phyloP scores from a whole-genome alignment of 2,113 vertebrate genomes.

The Maccullochella peelii region DNA sequence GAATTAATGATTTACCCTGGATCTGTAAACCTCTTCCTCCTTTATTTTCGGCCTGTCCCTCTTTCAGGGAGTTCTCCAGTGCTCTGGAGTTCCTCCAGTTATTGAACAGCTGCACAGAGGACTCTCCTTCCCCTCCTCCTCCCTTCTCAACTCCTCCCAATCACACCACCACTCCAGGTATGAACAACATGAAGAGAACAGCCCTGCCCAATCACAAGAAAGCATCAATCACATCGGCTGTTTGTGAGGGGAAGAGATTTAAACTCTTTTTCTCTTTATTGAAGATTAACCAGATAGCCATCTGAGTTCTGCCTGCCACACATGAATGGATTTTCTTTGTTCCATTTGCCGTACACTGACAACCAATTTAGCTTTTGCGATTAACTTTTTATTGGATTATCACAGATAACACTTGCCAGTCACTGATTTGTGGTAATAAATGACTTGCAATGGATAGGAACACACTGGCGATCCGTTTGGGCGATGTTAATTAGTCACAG shows the following conservation, averaged over 20 bases:
- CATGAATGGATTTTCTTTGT: conserved; percentile 30
- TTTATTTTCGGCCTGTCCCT: background rate
- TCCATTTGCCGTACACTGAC: background rate
- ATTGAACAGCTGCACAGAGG: conserved; percentile 92
- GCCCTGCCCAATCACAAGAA: background rate
- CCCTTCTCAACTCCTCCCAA: conserved; percentile 80
- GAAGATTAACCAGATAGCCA: conserved; percentile 16
- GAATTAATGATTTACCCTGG: background rate
- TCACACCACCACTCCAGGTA: conserved; percentile 82
- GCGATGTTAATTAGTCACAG: conserved; percentile 3
- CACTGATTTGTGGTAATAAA: conserved; percentile 35
- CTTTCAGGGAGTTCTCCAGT: conserved; percentile 89
- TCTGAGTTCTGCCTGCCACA: conserved; percentile 7
- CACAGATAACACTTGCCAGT: conserved; percentile 31
- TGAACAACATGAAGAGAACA: background rate
- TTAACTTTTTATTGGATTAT: conserved; percentile 41
- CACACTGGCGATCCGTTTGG: background rate
- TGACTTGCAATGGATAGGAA: conserved; percentile 10
- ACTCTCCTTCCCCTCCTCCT: conserved; percentile 74
- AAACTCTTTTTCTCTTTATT: background rate
- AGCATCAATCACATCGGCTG: conserved; percentile 9
- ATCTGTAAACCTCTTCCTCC: background rate
- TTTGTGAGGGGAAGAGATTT: background rate
- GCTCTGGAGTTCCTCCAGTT: conserved; percentile 93
- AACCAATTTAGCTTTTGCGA: conserved; percentile 12